Evolutionary conservation across 2,888 invertebrate species (phyloP).

Genomic region (Drosophila multiciliata): DNA sequence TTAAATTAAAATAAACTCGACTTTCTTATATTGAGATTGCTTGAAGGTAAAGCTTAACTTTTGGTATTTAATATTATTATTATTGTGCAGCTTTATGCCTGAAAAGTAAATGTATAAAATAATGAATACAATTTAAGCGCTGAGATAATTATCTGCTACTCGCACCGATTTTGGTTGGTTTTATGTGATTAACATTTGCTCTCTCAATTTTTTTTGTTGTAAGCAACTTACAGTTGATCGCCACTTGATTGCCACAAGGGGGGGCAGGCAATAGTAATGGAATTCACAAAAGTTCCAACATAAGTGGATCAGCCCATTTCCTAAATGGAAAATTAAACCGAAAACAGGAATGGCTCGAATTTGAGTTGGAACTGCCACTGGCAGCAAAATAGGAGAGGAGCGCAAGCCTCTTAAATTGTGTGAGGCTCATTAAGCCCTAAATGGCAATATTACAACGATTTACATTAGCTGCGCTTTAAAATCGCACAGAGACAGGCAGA

Average conservation of each 20-base stretch:
- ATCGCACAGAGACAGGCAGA: conserved; percentile 31
- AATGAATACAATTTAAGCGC: not conserved
- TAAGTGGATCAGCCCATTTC: conserved; percentile 10
- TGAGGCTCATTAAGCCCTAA: conserved; percentile 68
- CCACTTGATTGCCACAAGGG: conserved; percentile 5
- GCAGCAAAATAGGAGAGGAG: conserved; percentile 8
- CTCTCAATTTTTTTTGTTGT: not conserved
- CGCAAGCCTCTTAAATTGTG: conserved; percentile 53
- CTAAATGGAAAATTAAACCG: conserved; percentile 7
- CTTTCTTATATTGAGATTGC: too few relatives aligned
- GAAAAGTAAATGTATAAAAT: not conserved
- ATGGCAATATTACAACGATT: conserved; percentile 73
- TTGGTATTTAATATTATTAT: not conserved
- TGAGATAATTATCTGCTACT: not conserved
- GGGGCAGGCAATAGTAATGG: conserved; percentile 8
- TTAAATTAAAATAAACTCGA: not conserved
- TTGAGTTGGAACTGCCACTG: not conserved
- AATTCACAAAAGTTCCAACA: conserved; percentile 4
- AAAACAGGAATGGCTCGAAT: conserved; percentile 4
- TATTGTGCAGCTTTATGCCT: not conserved
- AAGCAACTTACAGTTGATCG: conserved; percentile 8
- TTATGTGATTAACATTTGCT: not conserved
- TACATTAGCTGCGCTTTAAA: conserved; percentile 77
- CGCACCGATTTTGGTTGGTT: not conserved
- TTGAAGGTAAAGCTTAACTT: not conserved